Conservation (phyloP, 2,113 vertebrate genomes). For the Tychaedon coryphoeus region DNA sequence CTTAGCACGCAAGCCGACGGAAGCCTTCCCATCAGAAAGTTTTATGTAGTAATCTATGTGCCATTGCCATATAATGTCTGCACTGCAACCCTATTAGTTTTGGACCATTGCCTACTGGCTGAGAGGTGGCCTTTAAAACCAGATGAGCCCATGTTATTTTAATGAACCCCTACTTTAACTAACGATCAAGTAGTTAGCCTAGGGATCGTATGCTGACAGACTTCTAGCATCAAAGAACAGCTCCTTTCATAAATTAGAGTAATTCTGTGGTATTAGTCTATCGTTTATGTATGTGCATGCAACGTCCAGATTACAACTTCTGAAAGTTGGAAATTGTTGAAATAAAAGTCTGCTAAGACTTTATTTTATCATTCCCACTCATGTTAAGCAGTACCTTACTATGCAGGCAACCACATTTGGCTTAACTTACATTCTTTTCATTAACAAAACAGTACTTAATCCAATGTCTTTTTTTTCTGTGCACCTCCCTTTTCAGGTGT, state of each 20-base stretch:
- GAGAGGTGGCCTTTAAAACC: constrained; percentile 21
- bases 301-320: not conserved
- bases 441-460: not conserved
- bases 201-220: not conserved
- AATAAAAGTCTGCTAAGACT: not conserved
- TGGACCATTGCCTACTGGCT: not conserved
- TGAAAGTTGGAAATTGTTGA: not conserved
- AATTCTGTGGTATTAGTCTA: not conserved
- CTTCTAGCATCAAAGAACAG: not conserved
- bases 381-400: not conserved
- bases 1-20: not conserved
- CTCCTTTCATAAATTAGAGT: not conserved
- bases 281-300: not conserved
- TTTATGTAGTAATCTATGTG: not conserved
- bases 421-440: not conserved
- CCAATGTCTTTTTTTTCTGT: not conserved
- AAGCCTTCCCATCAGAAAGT: not conserved
- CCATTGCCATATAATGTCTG: not conserved
- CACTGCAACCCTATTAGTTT: not conserved
- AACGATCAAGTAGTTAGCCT: not conserved
- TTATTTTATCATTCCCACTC: not conserved
- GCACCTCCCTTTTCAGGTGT: not conserved
- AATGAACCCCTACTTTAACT: constrained; percentile 40
- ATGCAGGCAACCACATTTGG: not conserved
- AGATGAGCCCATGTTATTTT: constrained; percentile 34